Base-by-base conservation (phyloP, 2,888 invertebrate genomes). In the Ceraclea dissimilis region DNA sequence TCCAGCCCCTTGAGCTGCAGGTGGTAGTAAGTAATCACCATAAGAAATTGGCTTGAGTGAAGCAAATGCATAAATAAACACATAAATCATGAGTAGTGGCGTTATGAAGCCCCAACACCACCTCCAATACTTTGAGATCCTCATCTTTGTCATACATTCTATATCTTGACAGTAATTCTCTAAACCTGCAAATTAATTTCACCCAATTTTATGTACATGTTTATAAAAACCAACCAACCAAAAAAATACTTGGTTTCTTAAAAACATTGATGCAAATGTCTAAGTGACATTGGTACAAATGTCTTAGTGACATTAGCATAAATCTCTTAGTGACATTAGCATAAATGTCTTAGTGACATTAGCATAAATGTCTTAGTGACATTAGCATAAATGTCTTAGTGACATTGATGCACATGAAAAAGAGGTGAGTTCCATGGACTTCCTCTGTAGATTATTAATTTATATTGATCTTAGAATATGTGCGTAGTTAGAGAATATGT, bases 101-200 rank as follows among this genome's bases (percentile, higher is more conserved):
- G 88, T 88, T 46, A 90, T 69, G 8, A 88, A 49, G 0, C 81
- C 80, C 92, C 92, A 93, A 63, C 89, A 90, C 43, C 86, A 63
- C 59, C 89, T 79, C 91, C 91, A 92, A 68, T 90, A 92, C 34
- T 82, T 64, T 1, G 84, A 79, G 0, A 69, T 84, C 68, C 82
- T 82, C 26, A 75, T 76, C 17, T 83, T 82, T 64, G 88, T 70
- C 91, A 92, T 92, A 67, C 85, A 92, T 68, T 91, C 88, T 26
- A 90, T 74, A 66, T 93, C 92, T 50, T 78, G 72, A 63, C 85
- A 80, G 57, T 88, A 74, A 56, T 85, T 82, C 62, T 81, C 78
- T 31, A 85, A 68, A 19, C 84, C 83, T 81, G 67, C 66, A 47
- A 48, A 44, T 8, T n/a, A n/a, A n/a, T n/a, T n/a, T n/a, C n/a